Conservation (phyloP, 2,888 invertebrate species). For the Eilema depressum region DNA sequence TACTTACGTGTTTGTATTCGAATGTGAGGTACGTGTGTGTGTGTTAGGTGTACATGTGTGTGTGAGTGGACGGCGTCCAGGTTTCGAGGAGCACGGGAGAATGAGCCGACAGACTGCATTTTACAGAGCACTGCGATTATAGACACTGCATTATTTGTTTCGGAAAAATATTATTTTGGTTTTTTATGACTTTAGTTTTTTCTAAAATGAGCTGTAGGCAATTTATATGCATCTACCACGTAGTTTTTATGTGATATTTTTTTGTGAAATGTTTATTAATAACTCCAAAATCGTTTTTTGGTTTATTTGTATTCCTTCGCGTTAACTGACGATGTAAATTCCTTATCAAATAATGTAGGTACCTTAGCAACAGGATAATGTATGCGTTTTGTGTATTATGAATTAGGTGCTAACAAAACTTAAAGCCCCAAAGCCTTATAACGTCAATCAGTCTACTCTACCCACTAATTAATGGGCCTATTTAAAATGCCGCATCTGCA, state of each 20-base stretch:
- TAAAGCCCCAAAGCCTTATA: background rate
- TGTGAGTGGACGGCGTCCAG: conserved; percentile 82
- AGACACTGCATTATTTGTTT: conserved; percentile 36
- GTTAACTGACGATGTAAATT: background rate
- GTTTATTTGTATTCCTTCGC: background rate
- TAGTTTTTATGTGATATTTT: background rate
- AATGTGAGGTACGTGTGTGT: conserved; percentile 41
- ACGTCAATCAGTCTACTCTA: conserved; percentile 15
- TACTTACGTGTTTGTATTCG: conserved; percentile 31
- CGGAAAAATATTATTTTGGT: background rate
- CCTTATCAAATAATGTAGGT: background rate
- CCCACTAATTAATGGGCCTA: conserved; percentile 17
- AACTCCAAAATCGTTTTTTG: background rate
- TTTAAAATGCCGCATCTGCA: conserved; percentile 59
- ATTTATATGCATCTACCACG: background rate
- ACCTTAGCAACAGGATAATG: background rate
- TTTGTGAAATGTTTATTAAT: background rate
- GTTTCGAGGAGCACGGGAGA: conserved; percentile 77
- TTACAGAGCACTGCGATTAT: conserved; percentile 56
- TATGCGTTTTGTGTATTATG: background rate
- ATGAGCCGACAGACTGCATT: conserved; percentile 70
- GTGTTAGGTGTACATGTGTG: conserved; percentile 57
- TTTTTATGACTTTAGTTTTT: background rate
- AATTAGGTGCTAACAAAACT: background rate
- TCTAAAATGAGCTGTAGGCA: conserved; percentile 3